Base-by-base conservation (phyloP, 2,113 vertebrate species). In the Camelus bactrianus region DNA sequence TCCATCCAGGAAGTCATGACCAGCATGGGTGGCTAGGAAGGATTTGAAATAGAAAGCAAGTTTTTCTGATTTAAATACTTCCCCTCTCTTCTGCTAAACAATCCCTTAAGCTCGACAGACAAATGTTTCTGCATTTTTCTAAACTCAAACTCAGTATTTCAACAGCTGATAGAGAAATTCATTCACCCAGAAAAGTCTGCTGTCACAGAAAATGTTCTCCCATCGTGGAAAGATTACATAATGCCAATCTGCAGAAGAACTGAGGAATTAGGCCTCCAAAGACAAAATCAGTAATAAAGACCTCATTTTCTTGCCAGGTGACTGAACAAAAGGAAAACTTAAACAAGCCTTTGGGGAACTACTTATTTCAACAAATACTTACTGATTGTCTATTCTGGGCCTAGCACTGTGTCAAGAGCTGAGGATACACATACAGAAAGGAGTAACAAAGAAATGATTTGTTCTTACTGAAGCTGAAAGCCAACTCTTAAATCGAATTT, bases 111-210 rank as follows among this genome's bases (percentile, higher is more conserved):
- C 42, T 86, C 93, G 24, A 91, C 38, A 89, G 65, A 91, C 70
- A 96, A 96, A 93, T 64, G 38, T 86, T 96, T 89, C 89, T 83
- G 32, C 28, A 54, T 93, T 93, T 95, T 93, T 92, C 91, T 96
- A 95, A 97, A 90, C 73, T 60, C 82, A 93, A 92, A 89, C 48
- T 96, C 89, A 48, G 67, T 81, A 89, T 32, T 86, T 96, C 86
- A 95, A 92, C 48, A 92, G 91, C 88, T 92, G 92, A 96, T 52
- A 94, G 35, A 95, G 93, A 96, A 97, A 96, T 92, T 76, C 92
- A 97, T 88, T 96, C 82, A 91, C 69, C 54, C 67, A 95, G 32
- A 90, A 52, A 79, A 95, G 86, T 97, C 69, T 94, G 89, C 75
- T 92, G 86, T 93, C 83, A 90, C 75, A 93, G 50, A 97, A 93